Evolutionary conservation across 2,888 invertebrate species (phyloP).

Genomic region (Diarsia mendica): DNA sequence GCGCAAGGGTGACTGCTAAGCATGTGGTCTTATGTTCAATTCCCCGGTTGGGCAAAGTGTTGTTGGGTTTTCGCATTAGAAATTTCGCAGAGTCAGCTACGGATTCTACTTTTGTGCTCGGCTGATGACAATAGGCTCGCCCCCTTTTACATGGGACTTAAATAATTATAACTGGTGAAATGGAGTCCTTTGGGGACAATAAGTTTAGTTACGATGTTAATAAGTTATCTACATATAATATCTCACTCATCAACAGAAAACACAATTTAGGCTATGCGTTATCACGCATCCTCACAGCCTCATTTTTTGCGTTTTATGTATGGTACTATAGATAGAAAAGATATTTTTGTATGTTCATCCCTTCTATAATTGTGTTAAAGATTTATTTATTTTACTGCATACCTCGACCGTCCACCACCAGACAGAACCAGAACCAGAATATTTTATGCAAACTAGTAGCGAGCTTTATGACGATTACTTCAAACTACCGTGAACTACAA

Average conservation of each 20-base stretch:
- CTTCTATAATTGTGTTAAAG: background rate
- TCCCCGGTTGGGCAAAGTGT: background rate
- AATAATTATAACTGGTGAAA: background rate
- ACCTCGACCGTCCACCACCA: background rate
- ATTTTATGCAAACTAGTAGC: background rate
- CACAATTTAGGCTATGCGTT: background rate
- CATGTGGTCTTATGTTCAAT: background rate
- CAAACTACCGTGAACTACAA: background rate
- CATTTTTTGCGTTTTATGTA: too few species aligned
- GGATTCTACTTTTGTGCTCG: background rate
- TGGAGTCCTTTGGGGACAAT: background rate
- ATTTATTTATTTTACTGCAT: too few species aligned
- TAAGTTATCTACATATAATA: too few species aligned
- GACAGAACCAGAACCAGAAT: too few species aligned
- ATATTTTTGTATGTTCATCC: background rate
- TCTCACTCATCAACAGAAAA: background rate
- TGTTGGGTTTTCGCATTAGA: background rate
- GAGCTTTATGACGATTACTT: too few species aligned
- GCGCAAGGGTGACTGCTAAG: background rate
- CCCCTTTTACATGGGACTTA: background rate
- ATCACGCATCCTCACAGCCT: too few species aligned
- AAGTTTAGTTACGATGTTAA: too few species aligned
- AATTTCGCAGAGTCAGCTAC: background rate
- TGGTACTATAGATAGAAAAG: background rate
- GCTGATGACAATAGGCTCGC: background rate